phyloP scores from a whole-genome alignment of 2,113 vertebrate species.

The Polyodon spathula region DNA sequence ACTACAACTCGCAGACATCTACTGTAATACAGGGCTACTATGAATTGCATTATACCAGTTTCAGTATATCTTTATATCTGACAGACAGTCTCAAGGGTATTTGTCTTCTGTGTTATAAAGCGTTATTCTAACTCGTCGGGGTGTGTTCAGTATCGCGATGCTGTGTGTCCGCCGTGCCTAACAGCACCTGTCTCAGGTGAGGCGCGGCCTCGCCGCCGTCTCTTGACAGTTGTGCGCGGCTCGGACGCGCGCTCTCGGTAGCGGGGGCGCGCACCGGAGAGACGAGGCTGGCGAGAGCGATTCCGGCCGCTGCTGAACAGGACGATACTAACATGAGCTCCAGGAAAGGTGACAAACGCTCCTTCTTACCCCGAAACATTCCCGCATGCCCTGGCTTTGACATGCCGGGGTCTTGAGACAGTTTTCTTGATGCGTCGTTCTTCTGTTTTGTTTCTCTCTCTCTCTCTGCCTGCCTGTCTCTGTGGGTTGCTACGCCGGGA shows the following conservation, averaged over 20 bases:
- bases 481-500: constrained; percentile 20
- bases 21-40: too few relatives aligned
- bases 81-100: too few relatives aligned
- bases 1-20: too few relatives aligned
- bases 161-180: too few relatives aligned
- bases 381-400: constrained; percentile 26
- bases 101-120: too few relatives aligned
- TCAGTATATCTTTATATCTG: too few relatives aligned
- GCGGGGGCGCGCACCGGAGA: constrained; percentile 33
- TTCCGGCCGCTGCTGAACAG: constrained; percentile 37
- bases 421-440: constrained; percentile 26
- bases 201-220: not conserved
- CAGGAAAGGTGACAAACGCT: constrained; percentile 67
- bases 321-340: constrained; percentile 70
- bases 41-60: too few relatives aligned
- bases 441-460: constrained; percentile 29
- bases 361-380: constrained; percentile 13
- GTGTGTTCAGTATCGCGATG: too few relatives aligned
- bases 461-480: constrained; percentile 29
- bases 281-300: constrained; percentile 20
- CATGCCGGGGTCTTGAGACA: constrained; percentile 16
- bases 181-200: not conserved
- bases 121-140: too few relatives aligned
- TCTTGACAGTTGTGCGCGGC: constrained; percentile 8
- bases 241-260: constrained; percentile 10